Conservation (phyloP, 2,113 vertebrate species). For the Ceyx cyanopectus region DNA sequence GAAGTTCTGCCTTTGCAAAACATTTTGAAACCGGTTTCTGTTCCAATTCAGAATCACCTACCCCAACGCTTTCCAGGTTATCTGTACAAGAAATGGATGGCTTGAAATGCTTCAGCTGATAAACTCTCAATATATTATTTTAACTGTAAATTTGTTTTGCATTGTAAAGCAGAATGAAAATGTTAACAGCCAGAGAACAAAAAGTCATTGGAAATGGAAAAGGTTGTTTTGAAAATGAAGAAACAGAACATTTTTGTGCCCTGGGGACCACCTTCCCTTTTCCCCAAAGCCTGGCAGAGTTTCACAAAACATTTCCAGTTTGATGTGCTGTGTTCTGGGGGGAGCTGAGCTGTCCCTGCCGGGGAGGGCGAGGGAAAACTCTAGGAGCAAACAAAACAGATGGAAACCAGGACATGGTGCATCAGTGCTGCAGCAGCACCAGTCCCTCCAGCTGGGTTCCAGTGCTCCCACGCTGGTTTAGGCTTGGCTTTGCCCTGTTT, state of each 20-base stretch:
- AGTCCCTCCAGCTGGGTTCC: neutral
- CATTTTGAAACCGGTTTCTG: constrained; percentile 20
- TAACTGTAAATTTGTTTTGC: neutral
- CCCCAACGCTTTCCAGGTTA: constrained; percentile 21
- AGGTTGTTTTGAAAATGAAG: neutral
- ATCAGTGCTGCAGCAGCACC: fast-evolving
- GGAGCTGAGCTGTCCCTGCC: neutral
- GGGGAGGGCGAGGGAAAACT: neutral
- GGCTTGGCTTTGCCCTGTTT: neutral
- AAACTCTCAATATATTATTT: constrained; percentile 32
- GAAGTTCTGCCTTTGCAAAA: constrained; percentile 34
- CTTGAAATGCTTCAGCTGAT: constrained; percentile 36
- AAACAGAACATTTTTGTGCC: neutral
- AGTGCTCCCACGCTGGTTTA: fast-evolving
- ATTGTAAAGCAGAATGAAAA: neutral
- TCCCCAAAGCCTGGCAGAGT: neutral
- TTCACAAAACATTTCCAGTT: neutral
- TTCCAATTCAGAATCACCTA: constrained; percentile 34
- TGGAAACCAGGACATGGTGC: neutral
- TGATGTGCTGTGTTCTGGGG: neutral
- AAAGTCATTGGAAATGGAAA: neutral
- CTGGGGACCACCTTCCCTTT: neutral
- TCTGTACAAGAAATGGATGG: constrained; percentile 24
- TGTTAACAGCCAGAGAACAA: neutral
- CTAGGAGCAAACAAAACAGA: neutral